phyloP scores from a whole-genome alignment of 2,113 vertebrate genomes.

The Bothrops jararaca region DNA sequence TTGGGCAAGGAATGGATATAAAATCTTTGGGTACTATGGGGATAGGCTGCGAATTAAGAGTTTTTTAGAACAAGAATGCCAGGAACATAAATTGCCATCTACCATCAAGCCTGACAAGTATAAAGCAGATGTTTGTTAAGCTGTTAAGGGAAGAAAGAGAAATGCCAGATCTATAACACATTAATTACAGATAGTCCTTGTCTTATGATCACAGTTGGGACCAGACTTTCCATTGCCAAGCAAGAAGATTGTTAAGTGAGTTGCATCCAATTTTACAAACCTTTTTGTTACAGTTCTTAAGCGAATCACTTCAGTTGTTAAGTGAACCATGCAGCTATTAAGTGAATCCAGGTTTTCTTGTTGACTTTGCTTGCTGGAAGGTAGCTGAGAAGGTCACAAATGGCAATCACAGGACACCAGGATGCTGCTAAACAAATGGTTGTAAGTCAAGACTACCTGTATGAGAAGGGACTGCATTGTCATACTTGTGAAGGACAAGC shows the following conservation, averaged over 20 bases:
- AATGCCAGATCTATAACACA: no score
- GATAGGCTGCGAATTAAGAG: no score
- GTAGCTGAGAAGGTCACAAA: background rate
- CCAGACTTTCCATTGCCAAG: no score
- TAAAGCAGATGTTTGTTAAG: no score
- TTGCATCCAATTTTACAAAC: background rate
- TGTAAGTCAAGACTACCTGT: background rate
- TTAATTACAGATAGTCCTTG: no score
- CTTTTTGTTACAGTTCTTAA: background rate
- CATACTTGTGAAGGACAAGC: background rate
- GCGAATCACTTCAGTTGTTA: background rate
- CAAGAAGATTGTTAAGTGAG: background rate
- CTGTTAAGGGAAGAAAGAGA: no score
- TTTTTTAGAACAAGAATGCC: no score
- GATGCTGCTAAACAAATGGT: background rate
- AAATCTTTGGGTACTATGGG: background rate
- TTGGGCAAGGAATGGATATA: background rate
- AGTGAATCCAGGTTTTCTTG: background rate
- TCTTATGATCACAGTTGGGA: no score
- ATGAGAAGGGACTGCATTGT: background rate
- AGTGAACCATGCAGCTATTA: background rate
- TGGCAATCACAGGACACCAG: background rate
- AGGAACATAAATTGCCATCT: no score
- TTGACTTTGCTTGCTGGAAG: background rate
- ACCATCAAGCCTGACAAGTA: no score